phyloP scores from a whole-genome alignment of 2,888 invertebrate species.

The Lomographa bimaculata region DNA sequence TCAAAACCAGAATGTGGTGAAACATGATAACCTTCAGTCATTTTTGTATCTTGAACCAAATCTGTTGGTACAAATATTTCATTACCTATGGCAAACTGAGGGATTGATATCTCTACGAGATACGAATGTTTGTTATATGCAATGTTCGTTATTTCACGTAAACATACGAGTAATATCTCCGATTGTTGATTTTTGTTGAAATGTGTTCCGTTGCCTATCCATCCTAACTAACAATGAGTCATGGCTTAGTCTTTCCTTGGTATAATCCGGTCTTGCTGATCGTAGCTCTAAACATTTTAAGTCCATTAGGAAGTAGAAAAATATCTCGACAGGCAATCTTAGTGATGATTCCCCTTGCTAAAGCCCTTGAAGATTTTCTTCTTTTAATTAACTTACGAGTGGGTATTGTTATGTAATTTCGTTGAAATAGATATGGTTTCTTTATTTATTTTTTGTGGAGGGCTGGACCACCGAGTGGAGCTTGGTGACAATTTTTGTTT shows the following conservation, averaged over 20 bases:
- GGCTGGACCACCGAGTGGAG: too few relatives aligned
- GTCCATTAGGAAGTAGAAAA: constrained; percentile 14
- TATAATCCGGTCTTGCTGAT: constrained; percentile 13
- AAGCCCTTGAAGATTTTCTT: constrained; percentile 14
- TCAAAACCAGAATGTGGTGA: constrained; percentile 12
- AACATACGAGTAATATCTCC: constrained; percentile 40
- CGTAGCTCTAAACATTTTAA: constrained; percentile 6
- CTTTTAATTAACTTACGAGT: constrained; percentile 11
- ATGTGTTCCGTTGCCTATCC: constrained; percentile 45
- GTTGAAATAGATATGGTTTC: too few relatives aligned
- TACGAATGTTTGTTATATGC: constrained; percentile 36
- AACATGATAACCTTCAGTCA: constrained; percentile 17
- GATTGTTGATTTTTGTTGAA: constrained; percentile 52
- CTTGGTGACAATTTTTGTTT: too few relatives aligned
- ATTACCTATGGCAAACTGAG: constrained; percentile 19
- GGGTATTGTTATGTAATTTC: too few relatives aligned
- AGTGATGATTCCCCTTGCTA: constrained; percentile 3
- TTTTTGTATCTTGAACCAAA: constrained; percentile 12
- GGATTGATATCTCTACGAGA: constrained; percentile 26
- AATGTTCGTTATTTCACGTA: constrained; percentile 38
- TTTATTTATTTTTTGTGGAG: too few relatives aligned
- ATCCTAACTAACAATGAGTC: constrained; percentile 47
- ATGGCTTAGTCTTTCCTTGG: constrained; percentile 29
- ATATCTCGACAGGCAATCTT: constrained; percentile 8
- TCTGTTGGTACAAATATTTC: constrained; percentile 16